These are phyloP conservation scores for Pogonocherus hispidulus DNA, from an alignment of 2,888 invertebrate genomes.

Conservation along the genomic window DNA sequence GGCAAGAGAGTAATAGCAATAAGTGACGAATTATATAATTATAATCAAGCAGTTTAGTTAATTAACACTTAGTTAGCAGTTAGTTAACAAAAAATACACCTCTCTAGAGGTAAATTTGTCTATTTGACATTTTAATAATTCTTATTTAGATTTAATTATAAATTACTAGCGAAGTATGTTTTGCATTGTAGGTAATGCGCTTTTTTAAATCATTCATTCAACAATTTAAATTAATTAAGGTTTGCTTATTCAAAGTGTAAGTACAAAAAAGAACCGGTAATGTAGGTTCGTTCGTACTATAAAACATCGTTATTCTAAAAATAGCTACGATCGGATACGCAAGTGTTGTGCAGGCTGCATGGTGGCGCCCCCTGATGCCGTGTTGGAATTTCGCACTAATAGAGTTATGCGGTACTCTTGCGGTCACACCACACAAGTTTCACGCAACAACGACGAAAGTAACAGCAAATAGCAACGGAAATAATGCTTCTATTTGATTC, in stretches of 20 bases:
- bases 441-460: slow-evolving; percentile 30
- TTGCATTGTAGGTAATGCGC: too few species aligned
- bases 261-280: slow-evolving; percentile 58
- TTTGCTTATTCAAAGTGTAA: slow-evolving; percentile 3
- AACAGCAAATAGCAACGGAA: not conserved
- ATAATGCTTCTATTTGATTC: too few species aligned
- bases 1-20: too few species aligned
- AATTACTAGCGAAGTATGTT: too few species aligned
- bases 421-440: slow-evolving; percentile 7
- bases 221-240: not conserved
- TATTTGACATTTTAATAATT: too few species aligned
- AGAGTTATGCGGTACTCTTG: slow-evolving; percentile 35
- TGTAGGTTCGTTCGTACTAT: slow-evolving; percentile 47
- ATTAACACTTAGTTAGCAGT: too few species aligned
- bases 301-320: slow-evolving; percentile 57
- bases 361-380: slow-evolving; percentile 52
- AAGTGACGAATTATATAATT: too few species aligned
- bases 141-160: too few species aligned
- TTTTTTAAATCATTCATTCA: too few species aligned
- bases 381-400: slow-evolving; percentile 51
- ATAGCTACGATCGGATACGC: slow-evolving; percentile 50
- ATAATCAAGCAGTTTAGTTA: too few species aligned
- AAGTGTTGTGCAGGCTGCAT: slow-evolving; percentile 31
- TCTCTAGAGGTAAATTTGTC: too few species aligned
- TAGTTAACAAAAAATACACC: too few species aligned